Evolutionary conservation across 2,888 invertebrate genomes (phyloP).

Genomic region (Cantharis nigra): DNA sequence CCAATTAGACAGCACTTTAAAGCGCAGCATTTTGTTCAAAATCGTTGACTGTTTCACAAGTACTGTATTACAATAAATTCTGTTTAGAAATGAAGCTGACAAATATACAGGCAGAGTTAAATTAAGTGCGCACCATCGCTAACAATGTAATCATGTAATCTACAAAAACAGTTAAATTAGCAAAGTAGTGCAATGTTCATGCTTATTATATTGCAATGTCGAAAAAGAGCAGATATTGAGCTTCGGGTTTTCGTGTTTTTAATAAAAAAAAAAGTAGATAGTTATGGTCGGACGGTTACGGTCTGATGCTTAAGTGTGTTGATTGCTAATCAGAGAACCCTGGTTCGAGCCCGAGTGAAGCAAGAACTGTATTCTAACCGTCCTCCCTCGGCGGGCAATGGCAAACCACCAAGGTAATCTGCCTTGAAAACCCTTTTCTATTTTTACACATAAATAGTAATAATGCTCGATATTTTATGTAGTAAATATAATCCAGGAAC

Average conservation of each 20-base stretch:
- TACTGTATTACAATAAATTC: background rate
- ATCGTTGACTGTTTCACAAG: background rate
- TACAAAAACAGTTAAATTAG: background rate
- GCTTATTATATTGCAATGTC: background rate
- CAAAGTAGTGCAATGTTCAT: background rate
- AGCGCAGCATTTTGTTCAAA: background rate
- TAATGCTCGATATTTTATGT: no score
- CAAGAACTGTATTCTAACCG: no score
- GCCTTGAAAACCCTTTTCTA: no score
- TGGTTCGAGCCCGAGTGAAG: no score
- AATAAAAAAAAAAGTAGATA: no score
- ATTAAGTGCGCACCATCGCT: background rate
- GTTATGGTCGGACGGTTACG: no score
- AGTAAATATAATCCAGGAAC: no score
- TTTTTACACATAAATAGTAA: no score
- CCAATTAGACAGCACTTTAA: background rate
- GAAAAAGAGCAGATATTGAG: background rate
- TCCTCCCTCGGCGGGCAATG: no score
- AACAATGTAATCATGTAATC: background rate
- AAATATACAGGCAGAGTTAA: background rate
- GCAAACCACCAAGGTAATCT: no score
- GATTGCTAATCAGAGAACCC: no score
- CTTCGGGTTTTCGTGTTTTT: background rate
- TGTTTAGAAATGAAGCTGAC: background rate
- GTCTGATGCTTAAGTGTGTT: no score